Evolutionary conservation across 1,140 invertebrate genomes (phyloP), one percentile per base, ranked within the genome.

Genomic region (Galleria mellonella): DNA sequence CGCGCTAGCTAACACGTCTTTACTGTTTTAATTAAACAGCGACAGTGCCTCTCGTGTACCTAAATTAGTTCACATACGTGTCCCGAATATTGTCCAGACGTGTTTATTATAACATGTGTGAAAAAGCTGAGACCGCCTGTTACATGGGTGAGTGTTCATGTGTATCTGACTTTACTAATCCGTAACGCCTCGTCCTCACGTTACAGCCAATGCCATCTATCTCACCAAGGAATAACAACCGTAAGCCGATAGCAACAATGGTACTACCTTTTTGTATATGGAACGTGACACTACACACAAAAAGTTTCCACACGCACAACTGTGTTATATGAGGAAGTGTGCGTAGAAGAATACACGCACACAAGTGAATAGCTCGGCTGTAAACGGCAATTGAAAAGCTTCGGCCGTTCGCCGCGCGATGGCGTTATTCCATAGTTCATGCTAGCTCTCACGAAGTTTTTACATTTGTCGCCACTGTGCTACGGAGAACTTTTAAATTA

Each of bases 351-450:
- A 51, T 67, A 48, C 39, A 77, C 64, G 70, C 72, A 75, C 67
- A 78, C 76, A 47, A 46, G 53, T 33, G 37, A 32, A 15, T 10
- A 14, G 30, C 6, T 41, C 30, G 31, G 50, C 63, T 62, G 62
- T 76, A 73, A 70, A 60, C 32, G 53, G 48, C 65, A 48, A 76
- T 79, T 72, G 66, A 77, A 75, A 76, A 72, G 70, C 57, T 85
- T 85, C 77, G 64, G 73, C 78, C 67, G 67, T 81, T 70, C 78
- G 54, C 72, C 82, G 76, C 77, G 39, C 56, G 76, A 66, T 85
- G 82, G 82, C 77, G 82, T 52, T 85, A 67, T 49, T 44, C 46
- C 37, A 9, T 65, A 68, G 72, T 77, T 81, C 49, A 49, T 2
- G 17, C 2, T 62, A 50, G 71, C 64, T 57, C 35, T 35, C 39